A percentile compares a stretch with the other conserved stretches of the same genome.
Evolutionary conservation across 2,113 vertebrate genomes (phyloP).

Genomic region (Sterrhoptilus dennistouni): DNA sequence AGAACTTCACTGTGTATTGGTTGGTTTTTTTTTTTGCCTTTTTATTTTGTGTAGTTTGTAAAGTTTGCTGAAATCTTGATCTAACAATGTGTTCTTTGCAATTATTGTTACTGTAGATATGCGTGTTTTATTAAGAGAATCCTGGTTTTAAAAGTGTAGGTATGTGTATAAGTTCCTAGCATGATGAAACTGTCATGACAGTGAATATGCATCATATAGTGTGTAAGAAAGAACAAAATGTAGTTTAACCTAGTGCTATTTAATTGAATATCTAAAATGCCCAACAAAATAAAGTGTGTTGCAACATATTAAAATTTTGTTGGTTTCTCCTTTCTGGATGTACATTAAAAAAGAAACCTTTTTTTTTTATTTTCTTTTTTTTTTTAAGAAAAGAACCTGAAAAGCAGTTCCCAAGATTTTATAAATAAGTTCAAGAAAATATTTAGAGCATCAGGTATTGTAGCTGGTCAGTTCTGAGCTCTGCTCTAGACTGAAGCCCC

Average conservation of each 20-base stretch:
- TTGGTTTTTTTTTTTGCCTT: background rate
- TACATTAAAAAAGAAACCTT: background rate
- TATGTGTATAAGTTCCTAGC: slow-evolving; percentile 75
- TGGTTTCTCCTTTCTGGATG: background rate
- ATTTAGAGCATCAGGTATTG: background rate
- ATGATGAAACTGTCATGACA: slow-evolving; percentile 78
- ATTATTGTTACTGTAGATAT: slow-evolving; percentile 72
- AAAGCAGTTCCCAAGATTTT: background rate
- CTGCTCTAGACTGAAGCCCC: background rate
- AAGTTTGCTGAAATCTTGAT: slow-evolving; percentile 52
- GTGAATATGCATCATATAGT: slow-evolving; percentile 74
- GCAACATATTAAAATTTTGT: slow-evolving; percentile 24
- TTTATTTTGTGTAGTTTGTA: slow-evolving; percentile 72
- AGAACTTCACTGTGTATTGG: slow-evolving; percentile 24
- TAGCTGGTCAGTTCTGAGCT: background rate
- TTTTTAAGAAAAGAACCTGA: background rate
- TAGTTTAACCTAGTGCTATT: slow-evolving; percentile 70
- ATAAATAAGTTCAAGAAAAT: background rate
- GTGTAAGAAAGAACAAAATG: slow-evolving; percentile 68
- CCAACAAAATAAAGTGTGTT: slow-evolving; percentile 81
- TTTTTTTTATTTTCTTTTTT: too few relatives aligned
- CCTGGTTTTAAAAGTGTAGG: slow-evolving; percentile 56
- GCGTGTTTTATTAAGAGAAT: slow-evolving; percentile 58
- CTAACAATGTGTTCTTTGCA: slow-evolving; percentile 58
- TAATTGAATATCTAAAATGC: slow-evolving; percentile 73